Evolutionary conservation across 1,140 invertebrate species (phyloP).

Genomic region (Papilio xuthus): DNA sequence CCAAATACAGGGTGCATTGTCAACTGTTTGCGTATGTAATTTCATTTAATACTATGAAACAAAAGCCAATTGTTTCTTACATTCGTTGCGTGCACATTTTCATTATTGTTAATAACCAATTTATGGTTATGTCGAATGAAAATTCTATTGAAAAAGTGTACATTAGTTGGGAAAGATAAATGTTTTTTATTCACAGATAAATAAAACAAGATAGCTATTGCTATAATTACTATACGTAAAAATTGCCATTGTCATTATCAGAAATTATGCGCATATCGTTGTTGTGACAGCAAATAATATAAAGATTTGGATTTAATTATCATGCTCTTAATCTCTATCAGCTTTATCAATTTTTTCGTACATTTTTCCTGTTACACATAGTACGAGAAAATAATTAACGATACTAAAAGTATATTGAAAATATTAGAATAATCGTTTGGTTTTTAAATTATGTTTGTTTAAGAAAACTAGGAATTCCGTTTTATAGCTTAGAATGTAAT

Average conservation of each 20-base stretch:
- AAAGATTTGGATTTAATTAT: too few relatives aligned
- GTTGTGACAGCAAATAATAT: too few relatives aligned
- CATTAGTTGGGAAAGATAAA: background rate
- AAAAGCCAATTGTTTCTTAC: constrained; percentile 5
- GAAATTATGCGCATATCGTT: too few relatives aligned
- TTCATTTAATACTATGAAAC: constrained; percentile 2
- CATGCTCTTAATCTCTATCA: too few relatives aligned
- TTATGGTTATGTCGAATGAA: background rate
- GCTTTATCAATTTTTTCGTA: too few relatives aligned
- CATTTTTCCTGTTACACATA: too few relatives aligned
- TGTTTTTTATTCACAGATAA: background rate
- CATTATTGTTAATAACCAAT: constrained; percentile 23
- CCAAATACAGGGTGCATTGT: too few relatives aligned
- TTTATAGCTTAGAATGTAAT: background rate
- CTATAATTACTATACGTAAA: background rate
- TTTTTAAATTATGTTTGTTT: background rate
- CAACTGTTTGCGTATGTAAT: constrained; percentile 17
- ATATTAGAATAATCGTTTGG: background rate
- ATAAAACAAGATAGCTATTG: background rate
- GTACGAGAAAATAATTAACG: too few relatives aligned
- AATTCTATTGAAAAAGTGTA: background rate
- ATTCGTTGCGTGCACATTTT: constrained; percentile 27
- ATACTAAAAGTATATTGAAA: too few relatives aligned
- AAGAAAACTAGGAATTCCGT: background rate
- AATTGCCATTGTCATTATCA: too few relatives aligned